These are phyloP conservation scores for Trematomus loennbergii DNA, from an alignment of 2,113 vertebrate species.

Conservation along the genomic window DNA sequence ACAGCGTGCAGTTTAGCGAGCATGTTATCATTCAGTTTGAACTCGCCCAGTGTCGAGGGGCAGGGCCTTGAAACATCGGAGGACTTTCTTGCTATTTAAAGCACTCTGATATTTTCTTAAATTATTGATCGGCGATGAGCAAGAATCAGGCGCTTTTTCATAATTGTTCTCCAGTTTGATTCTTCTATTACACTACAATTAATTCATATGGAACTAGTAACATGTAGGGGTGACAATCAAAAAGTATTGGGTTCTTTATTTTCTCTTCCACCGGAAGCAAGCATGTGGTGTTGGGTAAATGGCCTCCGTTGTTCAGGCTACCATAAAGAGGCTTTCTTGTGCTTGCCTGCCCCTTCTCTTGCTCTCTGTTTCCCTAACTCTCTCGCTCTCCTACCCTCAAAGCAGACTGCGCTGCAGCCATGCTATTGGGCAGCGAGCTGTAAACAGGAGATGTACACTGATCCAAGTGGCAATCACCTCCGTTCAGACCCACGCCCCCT, in stretches of 20 bases:
- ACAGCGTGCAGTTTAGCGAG: slow-evolving; percentile 13
- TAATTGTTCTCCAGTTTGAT: slow-evolving; percentile 50
- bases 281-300: slow-evolving; percentile 76
- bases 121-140: slow-evolving; percentile 60
- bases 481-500: slow-evolving; percentile 50
- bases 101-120: slow-evolving; percentile 52
- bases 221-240: slow-evolving; percentile 40
- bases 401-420: slow-evolving; percentile 58
- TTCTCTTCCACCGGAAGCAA: slow-evolving; percentile 61
- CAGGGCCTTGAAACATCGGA: slow-evolving; percentile 32
- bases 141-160: slow-evolving; percentile 51
- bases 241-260: slow-evolving; percentile 47
- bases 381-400: slow-evolving; percentile 54
- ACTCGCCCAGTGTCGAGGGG: slow-evolving; percentile 27
- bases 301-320: slow-evolving; percentile 76
- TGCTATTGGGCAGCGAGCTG: slow-evolving; percentile 72
- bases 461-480: slow-evolving; percentile 75
- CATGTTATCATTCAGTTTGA: slow-evolving; percentile 46
- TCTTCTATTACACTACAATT: slow-evolving; percentile 20
- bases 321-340: slow-evolving; percentile 80
- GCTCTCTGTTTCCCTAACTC: neutral
- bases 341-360: slow-evolving; percentile 33
- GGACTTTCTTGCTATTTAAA: slow-evolving; percentile 40
- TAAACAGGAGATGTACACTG: slow-evolving; percentile 70
- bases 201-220: slow-evolving; percentile 25